These are phyloP conservation scores for Paraescarpia echinospica DNA, from an alignment of 1,140 invertebrate species.

Conservation along the genomic window DNA sequence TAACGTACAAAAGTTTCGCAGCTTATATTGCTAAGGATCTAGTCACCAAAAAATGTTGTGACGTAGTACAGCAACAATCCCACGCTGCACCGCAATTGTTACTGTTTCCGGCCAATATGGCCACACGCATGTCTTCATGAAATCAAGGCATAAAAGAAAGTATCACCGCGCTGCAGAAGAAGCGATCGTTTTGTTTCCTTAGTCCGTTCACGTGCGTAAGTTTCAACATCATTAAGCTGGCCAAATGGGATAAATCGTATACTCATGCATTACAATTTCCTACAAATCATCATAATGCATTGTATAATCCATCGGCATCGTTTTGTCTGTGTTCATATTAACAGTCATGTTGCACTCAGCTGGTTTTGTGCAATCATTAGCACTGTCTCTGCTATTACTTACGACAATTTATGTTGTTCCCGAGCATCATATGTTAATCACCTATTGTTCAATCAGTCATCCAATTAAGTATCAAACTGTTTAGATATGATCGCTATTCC, in stretches of 20 bases:
- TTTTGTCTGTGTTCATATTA: not conserved
- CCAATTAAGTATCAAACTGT: not conserved
- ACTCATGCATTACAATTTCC: not conserved
- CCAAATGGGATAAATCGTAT: not conserved
- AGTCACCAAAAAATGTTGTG: not conserved
- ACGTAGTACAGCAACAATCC: not conserved
- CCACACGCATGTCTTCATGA: not conserved
- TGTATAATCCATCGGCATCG: not conserved
- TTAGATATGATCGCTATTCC: not conserved
- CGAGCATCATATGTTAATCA: not conserved
- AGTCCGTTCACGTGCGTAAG: not conserved
- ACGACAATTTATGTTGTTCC: not conserved
- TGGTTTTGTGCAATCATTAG: not conserved
- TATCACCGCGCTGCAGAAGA: not conserved
- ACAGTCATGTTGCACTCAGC: not conserved
- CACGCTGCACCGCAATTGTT: not conserved
- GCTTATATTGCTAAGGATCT: not conserved
- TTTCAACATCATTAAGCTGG: not conserved
- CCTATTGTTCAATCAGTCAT: not conserved
- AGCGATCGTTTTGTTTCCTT: not conserved
- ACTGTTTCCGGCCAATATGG: not conserved
- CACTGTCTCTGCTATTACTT: too few species aligned
- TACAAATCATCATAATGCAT: not conserved
- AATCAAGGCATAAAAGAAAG: not conserved
- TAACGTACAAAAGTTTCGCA: not conserved